These are phyloP conservation scores for Echinarachnius parma DNA, from an alignment of 53 echinoderm and acorn worm species.

Conservation along the genomic window DNA sequence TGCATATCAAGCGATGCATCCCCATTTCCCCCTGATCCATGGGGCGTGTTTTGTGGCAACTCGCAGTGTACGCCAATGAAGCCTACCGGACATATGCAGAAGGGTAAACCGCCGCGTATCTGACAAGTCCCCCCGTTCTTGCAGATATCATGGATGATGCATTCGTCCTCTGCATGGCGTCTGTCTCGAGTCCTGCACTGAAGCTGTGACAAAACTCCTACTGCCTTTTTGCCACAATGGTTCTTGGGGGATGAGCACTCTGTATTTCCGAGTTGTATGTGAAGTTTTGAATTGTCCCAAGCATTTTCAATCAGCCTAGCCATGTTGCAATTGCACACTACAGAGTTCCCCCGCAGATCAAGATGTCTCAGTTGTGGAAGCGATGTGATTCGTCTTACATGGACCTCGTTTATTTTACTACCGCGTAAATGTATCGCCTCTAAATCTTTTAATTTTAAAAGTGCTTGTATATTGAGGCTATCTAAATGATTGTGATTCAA, in stretches of 20 bases:
- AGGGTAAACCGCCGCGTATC: neutral
- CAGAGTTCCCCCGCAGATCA: constrained; percentile 16
- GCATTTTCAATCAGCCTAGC: neutral
- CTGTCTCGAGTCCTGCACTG: constrained; percentile 21
- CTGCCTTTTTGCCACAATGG: neutral
- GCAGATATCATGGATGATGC: constrained; percentile 9
- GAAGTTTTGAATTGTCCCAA: neutral
- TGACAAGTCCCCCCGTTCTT: constrained; percentile 17
- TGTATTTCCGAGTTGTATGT: constrained; percentile 16
- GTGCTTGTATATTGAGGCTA: neutral
- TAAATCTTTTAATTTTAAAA: constrained; percentile 5
- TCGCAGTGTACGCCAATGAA: neutral
- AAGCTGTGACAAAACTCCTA: neutral
- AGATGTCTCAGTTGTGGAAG: constrained; percentile 12
- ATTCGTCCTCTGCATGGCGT: neutral
- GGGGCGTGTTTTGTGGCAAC: no score
- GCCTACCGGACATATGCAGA: constrained; percentile 4
- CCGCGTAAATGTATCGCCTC: constrained; percentile 25
- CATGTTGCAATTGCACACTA: constrained; percentile 29
- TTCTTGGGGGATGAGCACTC: constrained; percentile 10
- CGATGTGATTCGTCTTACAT: neutral
- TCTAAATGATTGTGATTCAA: constrained; percentile 10
- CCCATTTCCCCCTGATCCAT: no score
- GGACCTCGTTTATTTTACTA: constrained; percentile 3
- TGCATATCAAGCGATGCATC: no score